phyloP scores from a whole-genome alignment of 2,113 vertebrate genomes.

The Peromyscus californicus region DNA sequence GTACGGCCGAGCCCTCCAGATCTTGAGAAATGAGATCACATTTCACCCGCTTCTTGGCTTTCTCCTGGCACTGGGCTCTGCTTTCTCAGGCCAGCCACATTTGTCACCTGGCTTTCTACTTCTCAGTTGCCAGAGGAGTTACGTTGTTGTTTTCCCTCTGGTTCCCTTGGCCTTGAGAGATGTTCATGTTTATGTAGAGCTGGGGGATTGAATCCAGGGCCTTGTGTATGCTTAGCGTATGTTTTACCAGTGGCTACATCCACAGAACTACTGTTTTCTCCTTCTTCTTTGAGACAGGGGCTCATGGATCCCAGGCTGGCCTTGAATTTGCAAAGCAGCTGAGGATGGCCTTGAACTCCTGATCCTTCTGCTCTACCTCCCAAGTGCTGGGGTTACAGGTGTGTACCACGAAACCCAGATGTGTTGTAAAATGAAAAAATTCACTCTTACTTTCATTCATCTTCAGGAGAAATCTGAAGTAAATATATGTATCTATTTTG shows the following conservation, averaged over 20 bases:
- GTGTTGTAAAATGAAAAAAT: neutral
- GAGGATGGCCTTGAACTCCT: neutral
- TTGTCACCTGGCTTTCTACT: neutral
- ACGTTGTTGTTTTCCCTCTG: neutral
- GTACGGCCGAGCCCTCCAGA: neutral
- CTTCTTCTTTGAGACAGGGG: neutral
- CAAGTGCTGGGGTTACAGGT: neutral
- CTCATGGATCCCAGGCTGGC: neutral
- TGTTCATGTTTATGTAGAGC: neutral
- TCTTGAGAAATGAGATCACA: neutral
- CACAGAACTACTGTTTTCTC: neutral
- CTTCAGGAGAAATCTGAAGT: constrained; percentile 19
- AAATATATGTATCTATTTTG: neutral
- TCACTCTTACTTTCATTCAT: neutral
- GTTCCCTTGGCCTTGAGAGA: neutral
- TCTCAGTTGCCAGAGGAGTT: neutral
- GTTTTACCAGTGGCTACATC: neutral
- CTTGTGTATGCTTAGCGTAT: neutral
- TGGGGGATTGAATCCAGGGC: neutral
- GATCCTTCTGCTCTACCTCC: neutral
- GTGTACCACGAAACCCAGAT: neutral
- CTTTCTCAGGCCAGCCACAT: neutral
- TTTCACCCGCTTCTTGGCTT: neutral
- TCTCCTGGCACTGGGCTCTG: neutral
- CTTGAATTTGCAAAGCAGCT: neutral